These are phyloP conservation scores for Mesembrinibis cayennensis DNA, from an alignment of 2,113 vertebrate species.

Conservation along the genomic window DNA sequence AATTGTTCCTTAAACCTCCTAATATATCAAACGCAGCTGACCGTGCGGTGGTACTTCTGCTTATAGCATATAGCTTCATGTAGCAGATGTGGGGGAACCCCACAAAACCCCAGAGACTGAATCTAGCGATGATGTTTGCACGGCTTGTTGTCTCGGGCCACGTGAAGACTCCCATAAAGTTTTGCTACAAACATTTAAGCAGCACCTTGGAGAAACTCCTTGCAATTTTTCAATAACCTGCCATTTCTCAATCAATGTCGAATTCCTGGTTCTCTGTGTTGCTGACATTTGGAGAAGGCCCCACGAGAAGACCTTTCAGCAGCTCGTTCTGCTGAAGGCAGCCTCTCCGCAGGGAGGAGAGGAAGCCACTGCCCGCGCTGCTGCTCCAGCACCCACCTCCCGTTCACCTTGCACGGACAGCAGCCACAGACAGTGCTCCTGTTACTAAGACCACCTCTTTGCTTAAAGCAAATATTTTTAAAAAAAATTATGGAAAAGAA, in stretches of 20 bases:
- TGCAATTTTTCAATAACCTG: background rate
- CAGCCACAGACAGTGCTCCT: background rate
- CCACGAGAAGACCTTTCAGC: rapidly evolving
- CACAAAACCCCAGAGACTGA: background rate
- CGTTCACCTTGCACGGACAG: rapidly evolving
- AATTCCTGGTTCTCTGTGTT: background rate
- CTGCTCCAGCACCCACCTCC: background rate
- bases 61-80: background rate
- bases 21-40: background rate
- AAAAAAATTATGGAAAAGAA: background rate
- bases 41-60: background rate
- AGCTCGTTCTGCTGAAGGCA: background rate
- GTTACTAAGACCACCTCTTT: background rate
- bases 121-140: rapidly evolving
- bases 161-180: rapidly evolving
- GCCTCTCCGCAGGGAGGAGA: background rate
- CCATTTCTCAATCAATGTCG: background rate
- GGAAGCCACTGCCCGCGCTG: background rate
- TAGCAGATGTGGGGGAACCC: background rate
- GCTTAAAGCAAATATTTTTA: background rate
- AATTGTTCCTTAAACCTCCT: background rate
- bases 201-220: background rate
- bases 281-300: background rate
- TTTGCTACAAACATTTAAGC: background rate
- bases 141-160: rapidly evolving